Evolutionary conservation across 2,888 invertebrate species (phyloP).

Genomic region (Mimumesa dahlbomi): DNA sequence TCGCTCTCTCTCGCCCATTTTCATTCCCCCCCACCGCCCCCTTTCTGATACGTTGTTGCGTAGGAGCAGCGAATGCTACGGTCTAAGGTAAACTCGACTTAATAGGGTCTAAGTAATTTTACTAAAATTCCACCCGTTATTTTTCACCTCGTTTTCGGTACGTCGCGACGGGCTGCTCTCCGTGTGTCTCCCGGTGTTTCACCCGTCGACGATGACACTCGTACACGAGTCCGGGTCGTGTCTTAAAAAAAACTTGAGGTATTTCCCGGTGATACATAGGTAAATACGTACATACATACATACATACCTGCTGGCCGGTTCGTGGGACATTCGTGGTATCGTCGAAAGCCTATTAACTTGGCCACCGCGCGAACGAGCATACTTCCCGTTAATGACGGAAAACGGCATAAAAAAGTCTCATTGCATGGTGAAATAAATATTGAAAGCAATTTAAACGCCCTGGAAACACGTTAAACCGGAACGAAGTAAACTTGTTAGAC

Average conservation of each 20-base stretch:
- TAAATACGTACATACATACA: constrained; percentile 17
- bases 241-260: no score
- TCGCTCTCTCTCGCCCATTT: neutral
- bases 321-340: constrained; percentile 5
- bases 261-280: no score
- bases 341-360: constrained; percentile 15
- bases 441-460: constrained; percentile 39
- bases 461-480: constrained; percentile 45
- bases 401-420: constrained; percentile 7
- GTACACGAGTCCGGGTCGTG: constrained; percentile 2
- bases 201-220: neutral
- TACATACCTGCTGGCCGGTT: constrained; percentile 17
- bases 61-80: constrained; percentile 55
- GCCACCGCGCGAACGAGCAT: constrained; percentile 19
- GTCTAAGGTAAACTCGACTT: constrained; percentile 67
- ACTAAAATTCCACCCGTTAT: constrained; percentile 73
- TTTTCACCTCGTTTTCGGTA: constrained; percentile 62
- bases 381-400: constrained; percentile 33
- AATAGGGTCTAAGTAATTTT: constrained; percentile 80
- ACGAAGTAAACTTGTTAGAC: constrained; percentile 7
- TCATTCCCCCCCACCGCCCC: constrained; percentile 16
- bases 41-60: constrained; percentile 38
- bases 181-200: neutral
- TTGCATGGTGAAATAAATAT: constrained; percentile 36
- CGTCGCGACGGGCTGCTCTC: constrained; percentile 21